Evolutionary conservation across 2,113 vertebrate species (phyloP).

Genomic region (Larimichthys polyactis): DNA sequence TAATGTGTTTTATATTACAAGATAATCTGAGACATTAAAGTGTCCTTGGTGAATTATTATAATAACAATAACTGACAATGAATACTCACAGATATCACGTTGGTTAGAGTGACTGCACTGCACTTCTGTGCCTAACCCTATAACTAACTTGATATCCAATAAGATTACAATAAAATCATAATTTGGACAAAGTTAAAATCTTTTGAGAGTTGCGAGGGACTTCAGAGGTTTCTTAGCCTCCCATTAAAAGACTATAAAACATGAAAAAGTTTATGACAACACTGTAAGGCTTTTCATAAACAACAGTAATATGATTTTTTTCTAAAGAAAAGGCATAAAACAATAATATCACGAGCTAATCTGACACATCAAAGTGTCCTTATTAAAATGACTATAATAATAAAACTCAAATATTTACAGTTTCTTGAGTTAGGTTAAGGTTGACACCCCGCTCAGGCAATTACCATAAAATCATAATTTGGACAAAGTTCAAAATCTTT

Average conservation of each 20-base stretch:
- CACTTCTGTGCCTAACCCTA: too few species aligned
- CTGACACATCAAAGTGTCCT: neutral
- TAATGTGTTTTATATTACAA: too few species aligned
- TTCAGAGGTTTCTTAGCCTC: neutral
- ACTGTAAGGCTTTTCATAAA: neutral
- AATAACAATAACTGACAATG: too few species aligned
- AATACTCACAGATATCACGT: too few species aligned
- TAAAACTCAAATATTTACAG: too few species aligned
- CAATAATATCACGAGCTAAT: neutral
- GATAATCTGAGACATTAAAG: too few species aligned
- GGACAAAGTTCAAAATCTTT: neutral
- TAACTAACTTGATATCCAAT: too few species aligned
- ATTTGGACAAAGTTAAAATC: neutral
- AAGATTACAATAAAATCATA: neutral
- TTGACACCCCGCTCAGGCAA: too few species aligned
- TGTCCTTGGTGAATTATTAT: too few species aligned
- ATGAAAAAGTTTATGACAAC: neutral
- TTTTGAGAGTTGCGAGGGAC: neutral
- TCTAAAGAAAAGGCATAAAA: neutral
- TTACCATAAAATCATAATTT: neutral
- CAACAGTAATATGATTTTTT: neutral
- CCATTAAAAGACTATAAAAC: neutral
- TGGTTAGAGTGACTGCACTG: too few species aligned
- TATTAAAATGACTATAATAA: neutral
- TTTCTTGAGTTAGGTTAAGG: too few species aligned